A percentile compares a stretch with the other conserved stretches of the same genome.
Conservation (phyloP, 2,797 vertebrate species). For the Galaxias olidus region DNA sequence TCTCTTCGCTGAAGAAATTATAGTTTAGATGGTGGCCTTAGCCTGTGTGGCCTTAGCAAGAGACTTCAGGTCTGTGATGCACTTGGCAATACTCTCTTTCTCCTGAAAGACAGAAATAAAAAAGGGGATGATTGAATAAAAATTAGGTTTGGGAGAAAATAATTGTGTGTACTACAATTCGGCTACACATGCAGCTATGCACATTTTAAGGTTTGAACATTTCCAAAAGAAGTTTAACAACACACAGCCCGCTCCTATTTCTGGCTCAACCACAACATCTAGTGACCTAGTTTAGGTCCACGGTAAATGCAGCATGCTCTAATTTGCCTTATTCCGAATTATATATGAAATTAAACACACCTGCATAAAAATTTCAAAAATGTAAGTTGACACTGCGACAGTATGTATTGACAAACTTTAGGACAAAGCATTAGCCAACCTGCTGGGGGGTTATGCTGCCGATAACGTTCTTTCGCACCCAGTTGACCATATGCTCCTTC, state of each 20-base stretch:
- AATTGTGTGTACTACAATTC: no score
- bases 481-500: constrained; percentile 92
- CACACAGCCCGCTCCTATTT: no score
- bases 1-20: constrained; percentile 41
- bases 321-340: no score
- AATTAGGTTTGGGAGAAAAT: background rate
- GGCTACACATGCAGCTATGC: no score
- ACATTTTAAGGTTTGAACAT: no score
- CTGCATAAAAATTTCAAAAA: no score
- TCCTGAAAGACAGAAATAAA: constrained; percentile 76
- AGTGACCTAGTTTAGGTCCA: background rate
- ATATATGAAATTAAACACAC: no score
- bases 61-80: constrained; percentile 88
- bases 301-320: no score
- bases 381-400: background rate
- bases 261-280: background rate
- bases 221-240: no score
- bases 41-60: constrained; percentile 81
- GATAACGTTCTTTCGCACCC: constrained; percentile 90
- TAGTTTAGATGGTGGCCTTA: constrained; percentile 59
- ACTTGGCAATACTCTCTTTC: constrained; percentile 93
- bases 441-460: constrained; percentile 94
- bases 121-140: background rate
- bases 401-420: background rate
- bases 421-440: constrained; percentile 65